phyloP scores from a whole-genome alignment of 2,113 vertebrate species.

The Illadopsis cleaveri region DNA sequence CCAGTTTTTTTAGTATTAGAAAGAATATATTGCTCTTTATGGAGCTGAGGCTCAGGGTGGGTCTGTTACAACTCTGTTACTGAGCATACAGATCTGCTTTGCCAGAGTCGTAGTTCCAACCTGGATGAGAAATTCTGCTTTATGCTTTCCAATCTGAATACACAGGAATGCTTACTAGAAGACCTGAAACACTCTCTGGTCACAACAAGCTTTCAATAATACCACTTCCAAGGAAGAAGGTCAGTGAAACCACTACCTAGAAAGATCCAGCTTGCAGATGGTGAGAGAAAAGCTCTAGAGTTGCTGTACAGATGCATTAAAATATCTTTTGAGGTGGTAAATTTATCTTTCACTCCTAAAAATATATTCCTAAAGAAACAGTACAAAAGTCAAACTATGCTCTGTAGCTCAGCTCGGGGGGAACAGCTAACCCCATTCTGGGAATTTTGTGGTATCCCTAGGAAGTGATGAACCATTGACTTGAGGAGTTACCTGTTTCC shows the following conservation, averaged over 20 bases:
- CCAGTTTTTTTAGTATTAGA: neutral
- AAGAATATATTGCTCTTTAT: neutral
- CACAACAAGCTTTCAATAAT: neutral
- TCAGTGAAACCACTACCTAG: neutral
- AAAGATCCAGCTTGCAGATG: neutral
- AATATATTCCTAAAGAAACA: neutral
- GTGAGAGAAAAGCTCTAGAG: neutral
- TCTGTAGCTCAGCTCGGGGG: neutral
- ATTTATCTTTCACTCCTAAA: neutral
- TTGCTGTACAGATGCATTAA: neutral
- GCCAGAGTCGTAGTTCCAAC: neutral
- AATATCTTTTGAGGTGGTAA: neutral
- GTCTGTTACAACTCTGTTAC: neutral
- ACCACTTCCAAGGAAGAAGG: neutral
- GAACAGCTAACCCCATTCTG: neutral
- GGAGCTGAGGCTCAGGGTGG: neutral
- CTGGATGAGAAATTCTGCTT: slow-evolving; percentile 4
- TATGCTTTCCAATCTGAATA: slow-evolving; percentile 25
- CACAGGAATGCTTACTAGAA: slow-evolving; percentile 35
- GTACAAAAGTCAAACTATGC: neutral
- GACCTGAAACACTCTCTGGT: slow-evolving; percentile 14
- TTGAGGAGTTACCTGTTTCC: neutral
- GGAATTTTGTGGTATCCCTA: neutral
- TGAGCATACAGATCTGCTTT: neutral
- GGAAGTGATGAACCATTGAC: neutral